Evolutionary conservation across 2,113 vertebrate genomes (phyloP).

Genomic region (human (Homo sapiens)): DNA sequence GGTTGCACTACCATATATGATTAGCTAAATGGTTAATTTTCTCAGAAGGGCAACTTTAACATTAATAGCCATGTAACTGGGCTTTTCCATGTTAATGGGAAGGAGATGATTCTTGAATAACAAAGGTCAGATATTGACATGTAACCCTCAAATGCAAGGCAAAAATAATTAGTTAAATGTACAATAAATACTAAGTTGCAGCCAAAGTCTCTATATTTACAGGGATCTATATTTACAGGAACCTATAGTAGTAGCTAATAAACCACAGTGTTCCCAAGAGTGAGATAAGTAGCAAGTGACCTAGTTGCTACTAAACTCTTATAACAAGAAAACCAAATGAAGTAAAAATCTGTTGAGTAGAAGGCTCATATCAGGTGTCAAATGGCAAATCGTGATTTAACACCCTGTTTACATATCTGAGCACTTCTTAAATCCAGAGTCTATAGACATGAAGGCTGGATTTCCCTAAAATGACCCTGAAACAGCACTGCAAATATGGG

Average conservation of each 20-base stretch:
- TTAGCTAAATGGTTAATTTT: not conserved
- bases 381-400: not conserved
- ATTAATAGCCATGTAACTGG: not conserved
- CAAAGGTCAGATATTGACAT: not conserved
- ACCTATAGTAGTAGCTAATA: not conserved
- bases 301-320: not conserved
- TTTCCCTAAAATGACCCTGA: not conserved
- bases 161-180: not conserved
- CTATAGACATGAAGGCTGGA: not conserved
- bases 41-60: not conserved
- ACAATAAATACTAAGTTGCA: not conserved
- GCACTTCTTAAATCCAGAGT: not conserved
- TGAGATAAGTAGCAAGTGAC: not conserved
- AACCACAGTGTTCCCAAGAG: accelerated
- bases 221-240: not conserved
- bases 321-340: not conserved
- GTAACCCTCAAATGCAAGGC: not conserved
- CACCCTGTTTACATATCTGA: not conserved
- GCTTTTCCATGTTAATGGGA: not conserved
- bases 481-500: not conserved
- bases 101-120: not conserved
- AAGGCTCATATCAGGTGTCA: not conserved
- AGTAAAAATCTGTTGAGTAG: not conserved
- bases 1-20: not conserved
- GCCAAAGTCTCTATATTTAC: not conserved